Evolutionary conservation across 2,888 invertebrate genomes (phyloP), one percentile per base, ranked within the genome.

Genomic region (Zygogramma bicolorata): DNA sequence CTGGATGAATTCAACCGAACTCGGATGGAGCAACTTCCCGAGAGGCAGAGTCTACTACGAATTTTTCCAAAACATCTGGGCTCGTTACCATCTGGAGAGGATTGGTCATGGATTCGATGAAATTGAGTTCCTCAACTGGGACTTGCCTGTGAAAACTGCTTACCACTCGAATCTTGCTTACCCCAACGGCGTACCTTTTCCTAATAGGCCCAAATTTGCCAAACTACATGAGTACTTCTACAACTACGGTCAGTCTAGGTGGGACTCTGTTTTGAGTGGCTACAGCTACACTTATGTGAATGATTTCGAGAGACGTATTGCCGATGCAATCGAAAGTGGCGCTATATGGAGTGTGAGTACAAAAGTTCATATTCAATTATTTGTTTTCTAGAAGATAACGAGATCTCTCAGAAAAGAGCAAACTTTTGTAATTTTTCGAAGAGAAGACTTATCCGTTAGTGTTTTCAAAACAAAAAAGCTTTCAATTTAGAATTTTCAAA

Each of bases 31-130:
- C 42, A 89, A 90, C 78, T 90, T 91, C 80, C 88, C 88, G 73
- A 91, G 92, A 79, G 93, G 93, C 65, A 92, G 92, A 86, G 86
- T 88, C 70, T 92, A 89, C 86, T 90, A 92, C 85, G 92, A 89
- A 84, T 84, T 89, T 73, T 91, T 93, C 81, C 93, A 93, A 81
- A 93, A 94, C 85, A 80, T 94, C 13, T 80, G 94, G 76, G 89
- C 92, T 73, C 92, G 92, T 77, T 95, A 94, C 86, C 92, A 94
- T 83, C 88, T 94, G 87, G 94, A 94, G 84, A 92, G 94, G 84
- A 87, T 94, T 68, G 91, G 93, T 8, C 91, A 93, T 82, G 92
- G 91, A 73, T 88, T 92, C 61, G 91, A 91, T n/a, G 91, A 92
- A 75, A 91, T 94, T 75, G 88, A 90, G 29, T 88, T 89, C 8